These are phyloP conservation scores for Scrobipalpa costella DNA, from an alignment of 2,888 invertebrate genomes.

Conservation along the genomic window DNA sequence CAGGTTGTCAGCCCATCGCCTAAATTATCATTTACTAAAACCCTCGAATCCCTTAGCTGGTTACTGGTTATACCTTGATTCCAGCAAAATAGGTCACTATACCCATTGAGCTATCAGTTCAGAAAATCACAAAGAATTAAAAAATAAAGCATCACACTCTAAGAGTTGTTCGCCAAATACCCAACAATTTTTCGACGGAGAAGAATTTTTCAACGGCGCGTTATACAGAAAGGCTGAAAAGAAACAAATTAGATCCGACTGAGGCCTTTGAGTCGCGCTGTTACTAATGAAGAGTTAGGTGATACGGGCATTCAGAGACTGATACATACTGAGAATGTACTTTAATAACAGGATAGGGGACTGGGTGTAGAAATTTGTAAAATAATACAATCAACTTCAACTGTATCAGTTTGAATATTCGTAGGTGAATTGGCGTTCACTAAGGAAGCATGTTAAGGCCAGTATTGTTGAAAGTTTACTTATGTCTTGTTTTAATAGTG, in stretches of 20 bases:
- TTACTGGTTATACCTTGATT: no score
- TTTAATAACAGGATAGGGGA: neutral
- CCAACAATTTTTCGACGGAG: neutral
- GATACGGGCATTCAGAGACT: slow-evolving; percentile 10
- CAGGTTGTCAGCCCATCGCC: no score
- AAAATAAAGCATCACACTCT: neutral
- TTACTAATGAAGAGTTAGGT: slow-evolving; percentile 28
- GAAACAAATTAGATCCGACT: slow-evolving; percentile 77
- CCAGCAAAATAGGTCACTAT: no score
- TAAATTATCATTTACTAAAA: no score
- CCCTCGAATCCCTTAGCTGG: no score
- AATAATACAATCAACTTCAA: neutral
- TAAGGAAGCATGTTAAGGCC: neutral
- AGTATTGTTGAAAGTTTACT: neutral
- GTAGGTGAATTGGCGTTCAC: neutral
- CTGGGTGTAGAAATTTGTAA: neutral
- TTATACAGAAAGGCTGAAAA: slow-evolving; percentile 64
- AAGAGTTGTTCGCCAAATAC: neutral
- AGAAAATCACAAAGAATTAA: no score
- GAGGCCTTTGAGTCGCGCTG: slow-evolving; percentile 53
- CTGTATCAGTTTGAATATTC: neutral
- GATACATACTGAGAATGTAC: neutral
- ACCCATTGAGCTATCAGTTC: no score
- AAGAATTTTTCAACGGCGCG: slow-evolving; percentile 28
- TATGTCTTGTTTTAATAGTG: neutral